A percentile compares a stretch with the other conserved stretches of the same genome.
Conservation (phyloP, 2,113 vertebrate genomes). For the Urocolius indicus region DNA sequence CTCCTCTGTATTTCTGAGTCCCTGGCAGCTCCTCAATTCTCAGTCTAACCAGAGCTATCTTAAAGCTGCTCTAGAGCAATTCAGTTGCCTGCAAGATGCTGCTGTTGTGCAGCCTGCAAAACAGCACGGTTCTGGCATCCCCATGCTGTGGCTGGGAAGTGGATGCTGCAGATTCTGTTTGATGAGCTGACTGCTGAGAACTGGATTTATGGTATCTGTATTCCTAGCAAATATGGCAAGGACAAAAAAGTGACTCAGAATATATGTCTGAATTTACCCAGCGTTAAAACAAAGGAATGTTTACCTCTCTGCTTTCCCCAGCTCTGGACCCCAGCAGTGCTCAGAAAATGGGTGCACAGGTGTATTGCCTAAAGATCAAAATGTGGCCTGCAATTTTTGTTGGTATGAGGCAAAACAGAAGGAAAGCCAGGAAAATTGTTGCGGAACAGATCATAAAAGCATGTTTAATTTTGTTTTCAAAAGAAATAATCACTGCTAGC, state of each 20-base stretch:
- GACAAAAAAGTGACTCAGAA: not conserved
- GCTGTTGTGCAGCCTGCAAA: not conserved
- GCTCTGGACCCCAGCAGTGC: not conserved
- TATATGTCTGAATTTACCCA: not conserved
- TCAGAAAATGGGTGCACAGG: not conserved
- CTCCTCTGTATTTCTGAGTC: not conserved
- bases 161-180: fast-evolving
- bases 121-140: not conserved
- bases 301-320: not conserved
- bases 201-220: not conserved
- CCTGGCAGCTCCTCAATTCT: not conserved
- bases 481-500: not conserved
- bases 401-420: conserved; percentile 31
- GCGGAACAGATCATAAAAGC: conserved; percentile 41
- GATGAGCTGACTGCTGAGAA: fast-evolving
- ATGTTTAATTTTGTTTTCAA: conserved; percentile 31
- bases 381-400: not conserved
- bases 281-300: not conserved
- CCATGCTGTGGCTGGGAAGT: fast-evolving
- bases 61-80: not conserved
- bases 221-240: fast-evolving
- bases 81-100: not conserved
- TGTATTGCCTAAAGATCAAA: conserved; percentile 34
- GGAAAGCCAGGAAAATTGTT: not conserved
- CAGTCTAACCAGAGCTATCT: not conserved